phyloP scores from a whole-genome alignment of 2,113 vertebrate species.

The Onychorhynchus coronatus region DNA sequence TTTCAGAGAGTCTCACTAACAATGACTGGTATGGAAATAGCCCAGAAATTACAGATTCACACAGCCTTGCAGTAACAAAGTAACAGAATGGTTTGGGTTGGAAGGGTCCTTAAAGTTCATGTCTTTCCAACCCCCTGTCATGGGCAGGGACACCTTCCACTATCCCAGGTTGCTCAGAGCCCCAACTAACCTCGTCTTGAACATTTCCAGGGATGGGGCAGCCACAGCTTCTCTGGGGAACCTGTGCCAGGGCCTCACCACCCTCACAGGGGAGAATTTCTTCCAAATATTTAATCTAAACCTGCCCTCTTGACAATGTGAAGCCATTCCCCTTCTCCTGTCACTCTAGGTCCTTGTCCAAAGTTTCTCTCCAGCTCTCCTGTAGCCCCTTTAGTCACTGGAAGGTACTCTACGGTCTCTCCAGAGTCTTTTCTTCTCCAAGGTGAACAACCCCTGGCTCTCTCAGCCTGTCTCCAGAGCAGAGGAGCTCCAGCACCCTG shows the following conservation, averaged over 20 bases:
- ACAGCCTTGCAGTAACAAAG: neutral
- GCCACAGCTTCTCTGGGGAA: neutral
- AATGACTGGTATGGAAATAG: neutral
- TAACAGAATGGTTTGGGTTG: neutral
- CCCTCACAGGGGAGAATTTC: neutral
- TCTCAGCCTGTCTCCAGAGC: neutral
- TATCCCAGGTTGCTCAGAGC: accelerated
- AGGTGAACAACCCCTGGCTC: neutral
- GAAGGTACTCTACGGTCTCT: neutral
- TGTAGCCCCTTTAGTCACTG: neutral
- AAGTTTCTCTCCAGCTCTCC: neutral
- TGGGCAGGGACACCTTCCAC: neutral
- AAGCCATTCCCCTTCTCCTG: neutral
- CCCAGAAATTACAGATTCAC: neutral
- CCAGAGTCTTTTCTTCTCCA: neutral
- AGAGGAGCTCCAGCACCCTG: neutral
- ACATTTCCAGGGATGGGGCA: neutral
- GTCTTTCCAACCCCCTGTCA: neutral
- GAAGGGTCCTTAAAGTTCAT: neutral
- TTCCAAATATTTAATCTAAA: neutral
- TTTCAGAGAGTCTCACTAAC: neutral
- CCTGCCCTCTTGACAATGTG: neutral
- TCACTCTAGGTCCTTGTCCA: neutral
- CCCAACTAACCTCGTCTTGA: accelerated
- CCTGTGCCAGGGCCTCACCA: neutral